phyloP scores from a whole-genome alignment of 2,113 vertebrate genomes.

The Hystrix brachyura region DNA sequence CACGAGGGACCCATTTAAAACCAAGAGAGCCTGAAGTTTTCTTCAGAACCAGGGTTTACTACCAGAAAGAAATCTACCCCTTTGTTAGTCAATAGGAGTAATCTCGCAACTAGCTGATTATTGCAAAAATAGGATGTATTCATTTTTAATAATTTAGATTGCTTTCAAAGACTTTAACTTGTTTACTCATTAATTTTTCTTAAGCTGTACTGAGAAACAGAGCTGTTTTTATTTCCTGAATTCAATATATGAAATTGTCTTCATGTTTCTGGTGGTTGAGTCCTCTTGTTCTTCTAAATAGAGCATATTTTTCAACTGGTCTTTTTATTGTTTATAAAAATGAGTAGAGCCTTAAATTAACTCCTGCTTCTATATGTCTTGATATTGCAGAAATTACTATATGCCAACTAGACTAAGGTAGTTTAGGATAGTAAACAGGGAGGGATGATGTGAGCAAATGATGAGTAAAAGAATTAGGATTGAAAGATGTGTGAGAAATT shows the following conservation, averaged over 20 bases:
- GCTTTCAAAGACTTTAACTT: neutral
- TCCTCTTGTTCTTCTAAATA: slow-evolving; percentile 15
- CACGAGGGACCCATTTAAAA: neutral
- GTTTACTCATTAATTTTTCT: slow-evolving; percentile 18
- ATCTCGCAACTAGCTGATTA: neutral
- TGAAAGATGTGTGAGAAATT: neutral
- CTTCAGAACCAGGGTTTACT: neutral
- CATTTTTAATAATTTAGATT: slow-evolving; percentile 15
- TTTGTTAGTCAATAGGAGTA: neutral
- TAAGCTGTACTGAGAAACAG: slow-evolving; percentile 42
- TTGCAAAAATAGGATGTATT: slow-evolving; percentile 36
- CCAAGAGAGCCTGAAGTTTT: neutral
- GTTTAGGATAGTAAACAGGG: neutral
- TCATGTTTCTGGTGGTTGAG: slow-evolving; percentile 38
- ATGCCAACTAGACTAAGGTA: neutral
- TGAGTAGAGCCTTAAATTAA: slow-evolving; percentile 1
- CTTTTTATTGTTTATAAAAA: slow-evolving; percentile 55
- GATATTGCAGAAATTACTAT: slow-evolving; percentile 25
- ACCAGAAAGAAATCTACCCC: neutral
- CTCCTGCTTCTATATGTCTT: slow-evolving; percentile 30
- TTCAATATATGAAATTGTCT: slow-evolving; percentile 4
- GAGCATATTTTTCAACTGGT: neutral
- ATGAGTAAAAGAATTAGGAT: neutral
- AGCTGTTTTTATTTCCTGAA: slow-evolving; percentile 43
- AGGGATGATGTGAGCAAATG: neutral